Conservation (phyloP, 1,140 invertebrate species). For the Drosophila repleta region DNA sequence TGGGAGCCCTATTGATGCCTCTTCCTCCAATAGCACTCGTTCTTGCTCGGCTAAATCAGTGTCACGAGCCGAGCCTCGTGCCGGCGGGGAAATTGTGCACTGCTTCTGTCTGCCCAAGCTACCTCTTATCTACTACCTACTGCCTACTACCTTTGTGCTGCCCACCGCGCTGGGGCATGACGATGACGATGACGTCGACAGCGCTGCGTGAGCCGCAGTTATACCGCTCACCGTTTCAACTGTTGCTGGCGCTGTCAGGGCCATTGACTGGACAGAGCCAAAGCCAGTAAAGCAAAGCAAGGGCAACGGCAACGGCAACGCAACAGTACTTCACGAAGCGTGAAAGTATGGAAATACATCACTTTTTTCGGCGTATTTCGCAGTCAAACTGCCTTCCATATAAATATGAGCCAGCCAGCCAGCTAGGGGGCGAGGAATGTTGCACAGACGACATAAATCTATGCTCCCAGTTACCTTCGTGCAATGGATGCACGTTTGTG, state of each 20-base stretch:
- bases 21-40: constrained; percentile 30
- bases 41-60: constrained; percentile 57
- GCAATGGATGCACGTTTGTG: constrained; percentile 3
- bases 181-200: constrained; percentile 53
- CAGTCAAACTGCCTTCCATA: constrained; percentile 17
- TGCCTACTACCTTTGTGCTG: constrained; percentile 14
- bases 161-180: constrained; percentile 64
- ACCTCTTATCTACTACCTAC: too few relatives aligned
- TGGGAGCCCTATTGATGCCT: constrained; percentile 20
- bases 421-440: constrained; percentile 22
- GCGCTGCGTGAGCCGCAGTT: constrained; percentile 25
- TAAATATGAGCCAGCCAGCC: constrained; percentile 6
- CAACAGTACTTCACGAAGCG: constrained; percentile 52
- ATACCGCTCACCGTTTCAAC: constrained; percentile 61
- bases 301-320: too few relatives aligned
- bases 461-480: constrained; percentile 43
- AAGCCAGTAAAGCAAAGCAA: constrained; percentile 40
- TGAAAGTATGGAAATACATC: constrained; percentile 79
- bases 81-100: constrained; percentile 51
- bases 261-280: constrained; percentile 64
- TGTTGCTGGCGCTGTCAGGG: constrained; percentile 65
- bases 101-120: constrained; percentile 17
- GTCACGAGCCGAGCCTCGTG: constrained; percentile 74
- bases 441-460: constrained; percentile 72
- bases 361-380: constrained; percentile 49